Conservation (phyloP, 1,140 invertebrate species). For the Drosophila seguyi region DNA sequence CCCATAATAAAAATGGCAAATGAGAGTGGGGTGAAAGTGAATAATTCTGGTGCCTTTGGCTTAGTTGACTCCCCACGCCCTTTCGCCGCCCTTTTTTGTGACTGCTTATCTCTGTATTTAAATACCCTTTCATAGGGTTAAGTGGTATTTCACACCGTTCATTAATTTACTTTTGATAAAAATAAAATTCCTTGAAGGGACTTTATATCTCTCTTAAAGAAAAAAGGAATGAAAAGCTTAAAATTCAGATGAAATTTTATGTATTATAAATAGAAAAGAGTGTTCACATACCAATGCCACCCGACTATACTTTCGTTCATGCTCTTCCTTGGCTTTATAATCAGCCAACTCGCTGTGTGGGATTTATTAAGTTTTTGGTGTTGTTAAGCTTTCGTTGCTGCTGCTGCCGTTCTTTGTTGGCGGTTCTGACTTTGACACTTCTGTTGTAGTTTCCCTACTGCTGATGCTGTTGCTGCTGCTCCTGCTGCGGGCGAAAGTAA, state of each 20-base stretch:
- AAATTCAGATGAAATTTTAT: background rate
- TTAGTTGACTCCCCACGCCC: constrained; percentile 8
- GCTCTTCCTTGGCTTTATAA: constrained; percentile 48
- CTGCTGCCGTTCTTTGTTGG: constrained; percentile 8
- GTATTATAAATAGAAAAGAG: background rate
- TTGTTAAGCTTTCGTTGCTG: constrained; percentile 32
- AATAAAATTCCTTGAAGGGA: background rate
- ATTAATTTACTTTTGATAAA: background rate
- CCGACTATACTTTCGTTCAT: too few species aligned
- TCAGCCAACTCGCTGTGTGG: constrained; percentile 44
- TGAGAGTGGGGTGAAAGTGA: constrained; percentile 9
- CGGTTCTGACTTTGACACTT: constrained; percentile 35
- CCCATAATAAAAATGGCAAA: constrained; percentile 38
- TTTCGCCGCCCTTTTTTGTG: constrained; percentile 1
- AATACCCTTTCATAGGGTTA: background rate
- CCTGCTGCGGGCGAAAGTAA: constrained; percentile 59
- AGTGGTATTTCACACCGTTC: background rate
- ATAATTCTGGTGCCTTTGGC: constrained; percentile 4
- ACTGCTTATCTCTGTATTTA: constrained; percentile 12
- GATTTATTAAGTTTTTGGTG: constrained; percentile 64
- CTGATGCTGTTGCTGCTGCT: constrained; percentile 6
- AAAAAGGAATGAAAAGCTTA: background rate
- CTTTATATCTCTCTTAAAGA: background rate
- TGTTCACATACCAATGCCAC: background rate
- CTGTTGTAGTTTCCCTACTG: constrained; percentile 27